Conservation (phyloP, 2,888 invertebrate genomes). For the Theretra japonica region DNA sequence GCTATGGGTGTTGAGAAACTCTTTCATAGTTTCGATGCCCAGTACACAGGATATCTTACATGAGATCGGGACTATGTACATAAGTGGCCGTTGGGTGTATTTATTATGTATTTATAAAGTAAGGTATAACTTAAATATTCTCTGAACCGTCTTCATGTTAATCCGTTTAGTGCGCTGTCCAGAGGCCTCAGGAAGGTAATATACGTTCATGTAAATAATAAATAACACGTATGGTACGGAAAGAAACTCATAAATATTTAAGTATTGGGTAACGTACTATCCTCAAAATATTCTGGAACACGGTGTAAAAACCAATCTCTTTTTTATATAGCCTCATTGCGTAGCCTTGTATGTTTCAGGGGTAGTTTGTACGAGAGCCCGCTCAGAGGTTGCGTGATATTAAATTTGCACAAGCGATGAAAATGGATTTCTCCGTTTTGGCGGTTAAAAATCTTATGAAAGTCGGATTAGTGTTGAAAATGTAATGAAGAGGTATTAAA, state of each 20-base stretch:
- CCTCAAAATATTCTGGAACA: slow-evolving; percentile 32
- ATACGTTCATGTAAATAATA: slow-evolving; percentile 28
- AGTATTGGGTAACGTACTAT: slow-evolving; percentile 25
- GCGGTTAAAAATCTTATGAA: background rate
- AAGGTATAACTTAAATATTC: slow-evolving; percentile 5
- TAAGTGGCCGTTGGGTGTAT: too few relatives aligned
- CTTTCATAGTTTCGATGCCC: too few relatives aligned
- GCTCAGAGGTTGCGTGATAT: slow-evolving; percentile 22
- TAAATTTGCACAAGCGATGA: slow-evolving; percentile 27
- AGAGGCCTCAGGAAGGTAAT: slow-evolving; percentile 29
- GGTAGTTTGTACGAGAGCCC: slow-evolving; percentile 15
- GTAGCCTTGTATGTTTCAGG: slow-evolving; percentile 24
- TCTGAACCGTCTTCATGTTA: slow-evolving; percentile 24
- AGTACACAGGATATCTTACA: too few relatives aligned
- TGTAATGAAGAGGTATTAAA: background rate
- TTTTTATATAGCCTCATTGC: slow-evolving; percentile 32
- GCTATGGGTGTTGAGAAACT: too few relatives aligned
- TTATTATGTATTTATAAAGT: background rate
- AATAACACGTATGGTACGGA: slow-evolving; percentile 27
- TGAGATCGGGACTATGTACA: too few relatives aligned
- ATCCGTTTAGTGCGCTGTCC: slow-evolving; percentile 28
- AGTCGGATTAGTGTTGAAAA: background rate
- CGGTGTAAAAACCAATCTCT: slow-evolving; percentile 35
- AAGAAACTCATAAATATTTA: slow-evolving; percentile 34
- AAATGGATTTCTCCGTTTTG: background rate